phyloP scores from a whole-genome alignment of 2,113 vertebrate species.

The Gorsachius goisagi region DNA sequence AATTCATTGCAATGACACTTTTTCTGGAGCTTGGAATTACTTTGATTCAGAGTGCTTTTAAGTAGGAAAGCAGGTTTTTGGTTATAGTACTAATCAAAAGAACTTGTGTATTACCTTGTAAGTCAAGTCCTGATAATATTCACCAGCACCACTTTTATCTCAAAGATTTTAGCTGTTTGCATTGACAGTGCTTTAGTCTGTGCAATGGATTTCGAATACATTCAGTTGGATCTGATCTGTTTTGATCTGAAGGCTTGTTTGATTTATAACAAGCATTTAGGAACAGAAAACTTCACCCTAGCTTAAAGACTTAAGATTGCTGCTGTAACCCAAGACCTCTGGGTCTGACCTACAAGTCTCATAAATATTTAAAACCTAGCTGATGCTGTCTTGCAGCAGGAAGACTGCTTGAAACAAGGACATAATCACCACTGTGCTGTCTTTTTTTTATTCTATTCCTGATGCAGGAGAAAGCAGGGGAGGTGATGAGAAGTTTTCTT shows the following conservation, averaged over 20 bases:
- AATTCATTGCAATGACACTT: background rate
- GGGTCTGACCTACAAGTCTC: background rate
- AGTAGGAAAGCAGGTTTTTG: background rate
- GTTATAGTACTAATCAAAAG: background rate
- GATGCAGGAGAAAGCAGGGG: background rate
- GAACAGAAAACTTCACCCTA: background rate
- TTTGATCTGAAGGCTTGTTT: background rate
- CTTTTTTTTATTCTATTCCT: background rate
- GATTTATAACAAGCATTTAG: background rate
- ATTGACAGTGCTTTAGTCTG: background rate
- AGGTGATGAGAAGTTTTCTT: background rate
- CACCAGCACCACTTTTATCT: background rate
- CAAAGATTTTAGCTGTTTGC: background rate
- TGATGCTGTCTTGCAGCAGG: background rate
- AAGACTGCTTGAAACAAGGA: background rate
- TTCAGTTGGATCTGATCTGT: background rate
- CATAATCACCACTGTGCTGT: rapidly evolving
- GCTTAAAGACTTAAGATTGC: background rate
- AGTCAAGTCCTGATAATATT: background rate
- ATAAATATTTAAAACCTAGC: background rate
- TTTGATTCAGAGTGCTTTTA: background rate
- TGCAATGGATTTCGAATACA: background rate
- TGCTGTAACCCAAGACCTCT: background rate
- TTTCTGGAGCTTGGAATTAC: background rate
- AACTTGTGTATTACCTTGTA: background rate